phyloP scores from a whole-genome alignment of 1,140 invertebrate genomes.

The Drosophila quadrilineata region DNA sequence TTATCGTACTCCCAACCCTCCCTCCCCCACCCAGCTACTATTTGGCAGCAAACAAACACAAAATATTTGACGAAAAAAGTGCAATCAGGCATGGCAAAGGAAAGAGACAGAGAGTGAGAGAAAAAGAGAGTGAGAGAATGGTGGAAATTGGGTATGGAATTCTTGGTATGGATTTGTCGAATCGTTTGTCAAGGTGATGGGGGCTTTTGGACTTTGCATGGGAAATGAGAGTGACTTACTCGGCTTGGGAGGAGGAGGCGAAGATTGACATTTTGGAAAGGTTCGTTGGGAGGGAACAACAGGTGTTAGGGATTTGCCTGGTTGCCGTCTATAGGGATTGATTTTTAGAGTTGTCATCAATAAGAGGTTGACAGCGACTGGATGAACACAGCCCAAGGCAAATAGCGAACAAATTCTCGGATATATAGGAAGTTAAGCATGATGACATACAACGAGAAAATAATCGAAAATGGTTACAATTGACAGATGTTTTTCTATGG shows the following conservation, averaged over 20 bases:
- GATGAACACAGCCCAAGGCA: conserved; percentile 53
- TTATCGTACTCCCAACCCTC: too few relatives aligned
- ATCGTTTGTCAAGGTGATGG: conserved; percentile 23
- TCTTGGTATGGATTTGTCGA: conserved; percentile 18
- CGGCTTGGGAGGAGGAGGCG: conserved; percentile 4
- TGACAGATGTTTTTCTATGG: too few relatives aligned
- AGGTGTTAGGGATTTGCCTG: conserved; percentile 46
- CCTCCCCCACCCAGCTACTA: too few relatives aligned
- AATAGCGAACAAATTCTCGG: too few relatives aligned
- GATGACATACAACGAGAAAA: too few relatives aligned
- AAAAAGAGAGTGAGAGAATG: not conserved
- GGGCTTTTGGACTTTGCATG: conserved; percentile 19
- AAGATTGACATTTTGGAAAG: not conserved
- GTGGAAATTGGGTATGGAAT: not conserved
- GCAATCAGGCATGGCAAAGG: conserved; percentile 20
- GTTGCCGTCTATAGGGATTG: conserved; percentile 14
- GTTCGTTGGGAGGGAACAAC: conserved; percentile 20
- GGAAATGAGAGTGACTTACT: not conserved
- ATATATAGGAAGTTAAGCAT: too few relatives aligned
- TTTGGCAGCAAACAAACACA: conserved; percentile 29
- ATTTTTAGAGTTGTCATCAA: conserved; percentile 56
- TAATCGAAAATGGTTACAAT: too few relatives aligned
- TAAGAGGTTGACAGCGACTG: conserved; percentile 65
- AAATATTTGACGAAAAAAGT: conserved; percentile 23
- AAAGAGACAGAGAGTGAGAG: not conserved